phyloP scores from a whole-genome alignment of 37 sponge, comb jelly and placozoan genomes.

The Halichondria panicea region DNA sequence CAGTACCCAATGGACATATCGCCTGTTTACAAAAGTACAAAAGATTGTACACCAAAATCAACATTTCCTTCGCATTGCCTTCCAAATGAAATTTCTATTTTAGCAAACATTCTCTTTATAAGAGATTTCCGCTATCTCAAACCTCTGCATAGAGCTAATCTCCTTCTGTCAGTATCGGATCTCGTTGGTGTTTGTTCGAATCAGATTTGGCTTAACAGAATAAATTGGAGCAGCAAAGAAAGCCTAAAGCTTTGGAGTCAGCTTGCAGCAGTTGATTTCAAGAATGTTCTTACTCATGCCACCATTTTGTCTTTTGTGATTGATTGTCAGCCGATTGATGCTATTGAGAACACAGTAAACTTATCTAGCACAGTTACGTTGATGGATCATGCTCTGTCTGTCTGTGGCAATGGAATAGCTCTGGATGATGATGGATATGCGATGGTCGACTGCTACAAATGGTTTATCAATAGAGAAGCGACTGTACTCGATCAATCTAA shows the following conservation, averaged over 20 bases:
- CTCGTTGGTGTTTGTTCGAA: neutral
- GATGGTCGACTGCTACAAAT: neutral
- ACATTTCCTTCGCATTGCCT: too few species aligned
- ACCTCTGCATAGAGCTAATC: neutral
- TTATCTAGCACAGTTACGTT: neutral
- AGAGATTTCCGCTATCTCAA: conserved; percentile 1
- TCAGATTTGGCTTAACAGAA: neutral
- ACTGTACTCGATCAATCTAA: neutral
- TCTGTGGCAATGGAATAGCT: neutral
- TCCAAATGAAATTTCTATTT: too few species aligned
- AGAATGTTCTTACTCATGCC: neutral
- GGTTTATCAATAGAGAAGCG: neutral
- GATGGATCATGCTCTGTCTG: conserved; percentile 3
- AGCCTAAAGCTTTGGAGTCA: conserved; percentile 22
- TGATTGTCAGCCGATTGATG: neutral
- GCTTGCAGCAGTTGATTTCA: neutral
- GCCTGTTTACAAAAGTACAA: too few species aligned
- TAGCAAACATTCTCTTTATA: neutral
- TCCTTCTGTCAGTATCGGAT: neutral
- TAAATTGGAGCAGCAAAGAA: conserved; percentile 8
- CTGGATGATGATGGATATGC: too few species aligned
- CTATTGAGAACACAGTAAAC: neutral
- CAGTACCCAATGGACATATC: too few species aligned
- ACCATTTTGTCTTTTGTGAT: conserved; percentile 9
- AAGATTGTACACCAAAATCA: too few species aligned